Base-by-base conservation (phyloP, 2,113 vertebrate genomes). In the Melanerpes formicivorus region DNA sequence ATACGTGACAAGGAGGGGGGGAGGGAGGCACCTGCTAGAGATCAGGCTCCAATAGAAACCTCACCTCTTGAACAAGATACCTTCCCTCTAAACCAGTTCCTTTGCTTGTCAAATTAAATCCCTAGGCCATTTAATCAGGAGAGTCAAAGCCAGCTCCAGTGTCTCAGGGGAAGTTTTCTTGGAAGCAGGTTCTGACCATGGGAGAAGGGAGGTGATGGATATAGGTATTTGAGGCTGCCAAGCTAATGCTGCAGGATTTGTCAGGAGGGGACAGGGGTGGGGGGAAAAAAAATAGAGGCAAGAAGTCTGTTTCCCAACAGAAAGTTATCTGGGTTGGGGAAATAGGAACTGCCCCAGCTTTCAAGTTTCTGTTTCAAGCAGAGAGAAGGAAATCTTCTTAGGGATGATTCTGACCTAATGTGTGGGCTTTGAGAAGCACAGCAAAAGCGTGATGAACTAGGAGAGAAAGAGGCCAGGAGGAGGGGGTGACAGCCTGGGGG, bases 41-140 rank as follows among this genome's bases (percentile, higher is more conserved):
- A 64, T 37, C 0, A 0, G 73, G 44, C 86, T 84, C 73, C 66
- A 72, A 84, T 87, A 70, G 84, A 84, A 91, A 84, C 80, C 48
- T 84, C 91, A 81, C 86, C 80, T 80, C 74, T 75, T 15, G 80
- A 91, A 72, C 83, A 75, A 83, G 88, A 67, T 75, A 40, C 62
- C 86, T 88, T 42, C 84, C 86, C 90, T 86, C 65, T 90, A 88
- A 88, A 93, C 83, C 84, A 83, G 77, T 69, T 88, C 84, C 64
- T 14, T 69, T 73, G 60, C 84, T 76, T 83, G 70, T 78, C 93
- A 86, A 80, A 84, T 93, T 75, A 88, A 94, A 88, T 79, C 93
- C 59, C 11, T 25, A 80, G 77, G 62, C 54, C 70, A 18, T 94
- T 95, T 90, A 87, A 90, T 95, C 91, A 87, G 84, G 62, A 75